A percentile compares a stretch with the other conserved stretches of the same genome.
Conservation (phyloP, 2,797 vertebrate species). For the Artibeus lituratus region DNA sequence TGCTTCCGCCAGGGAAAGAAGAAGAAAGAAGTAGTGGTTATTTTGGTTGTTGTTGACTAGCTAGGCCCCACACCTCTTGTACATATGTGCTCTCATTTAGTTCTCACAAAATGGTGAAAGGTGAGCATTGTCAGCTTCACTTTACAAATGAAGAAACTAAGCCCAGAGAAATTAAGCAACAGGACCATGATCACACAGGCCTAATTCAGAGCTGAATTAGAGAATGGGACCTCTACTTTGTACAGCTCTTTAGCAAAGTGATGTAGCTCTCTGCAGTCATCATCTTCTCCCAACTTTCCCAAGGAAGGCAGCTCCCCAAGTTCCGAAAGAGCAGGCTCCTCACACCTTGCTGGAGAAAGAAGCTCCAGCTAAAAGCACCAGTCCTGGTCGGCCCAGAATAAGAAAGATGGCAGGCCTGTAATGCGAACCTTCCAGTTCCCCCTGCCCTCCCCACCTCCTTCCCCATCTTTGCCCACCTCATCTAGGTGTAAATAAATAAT, state of each 20-base stretch:
- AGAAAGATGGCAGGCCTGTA: not conserved
- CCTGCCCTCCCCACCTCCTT: not conserved
- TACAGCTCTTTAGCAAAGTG: not conserved
- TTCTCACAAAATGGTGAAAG: not conserved
- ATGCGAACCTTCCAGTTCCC: not conserved
- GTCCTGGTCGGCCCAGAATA: not conserved
- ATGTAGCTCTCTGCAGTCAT: too few relatives aligned
- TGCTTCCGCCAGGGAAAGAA: not conserved
- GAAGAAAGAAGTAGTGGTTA: not conserved
- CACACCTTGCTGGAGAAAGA: not conserved
- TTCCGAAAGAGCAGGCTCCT: not conserved
- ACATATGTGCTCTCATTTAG: not conserved
- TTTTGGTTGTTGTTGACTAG: not conserved
- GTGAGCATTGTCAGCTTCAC: not conserved
- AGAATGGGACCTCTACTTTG: not conserved
- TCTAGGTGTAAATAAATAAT: not conserved
- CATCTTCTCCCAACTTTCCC: not conserved
- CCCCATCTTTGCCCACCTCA: not conserved
- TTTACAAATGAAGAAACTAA: not conserved
- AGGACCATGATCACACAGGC: not conserved
- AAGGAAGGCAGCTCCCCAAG: not conserved
- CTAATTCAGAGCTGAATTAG: not conserved
- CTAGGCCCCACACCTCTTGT: fast-evolving
- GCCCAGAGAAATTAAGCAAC: not conserved
- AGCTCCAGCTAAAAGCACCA: not conserved